Conservation (phyloP, 2,113 vertebrate genomes). For the Rhinogobius similis region DNA sequence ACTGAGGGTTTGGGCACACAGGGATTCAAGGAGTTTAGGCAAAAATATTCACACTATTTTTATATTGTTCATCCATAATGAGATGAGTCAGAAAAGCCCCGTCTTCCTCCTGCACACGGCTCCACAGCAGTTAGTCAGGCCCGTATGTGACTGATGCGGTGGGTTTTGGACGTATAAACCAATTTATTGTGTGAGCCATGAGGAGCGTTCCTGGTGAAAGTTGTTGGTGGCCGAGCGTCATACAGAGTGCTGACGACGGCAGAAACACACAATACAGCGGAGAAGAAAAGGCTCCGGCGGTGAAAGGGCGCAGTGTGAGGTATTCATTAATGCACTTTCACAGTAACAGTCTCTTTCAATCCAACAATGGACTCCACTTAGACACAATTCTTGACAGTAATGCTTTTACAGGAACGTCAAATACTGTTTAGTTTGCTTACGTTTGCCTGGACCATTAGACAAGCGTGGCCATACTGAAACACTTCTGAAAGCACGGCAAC, state of each 20-base stretch:
- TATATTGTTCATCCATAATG: too few species aligned
- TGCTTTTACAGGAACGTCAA: neutral
- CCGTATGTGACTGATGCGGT: too few species aligned
- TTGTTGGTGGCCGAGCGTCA: constrained; percentile 42
- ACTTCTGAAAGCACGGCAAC: too few species aligned
- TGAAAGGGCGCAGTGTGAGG: neutral
- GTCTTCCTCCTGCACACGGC: too few species aligned
- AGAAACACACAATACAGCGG: neutral
- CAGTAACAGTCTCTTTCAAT: neutral
- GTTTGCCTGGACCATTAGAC: neutral
- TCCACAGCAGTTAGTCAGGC: too few species aligned
- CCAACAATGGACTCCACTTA: neutral
- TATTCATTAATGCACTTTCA: constrained; percentile 2
- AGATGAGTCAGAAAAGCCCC: too few species aligned
- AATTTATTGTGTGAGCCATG: constrained; percentile 18
- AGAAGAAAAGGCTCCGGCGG: neutral
- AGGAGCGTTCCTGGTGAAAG: too few species aligned
- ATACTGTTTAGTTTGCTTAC: neutral
- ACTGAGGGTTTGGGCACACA: too few species aligned
- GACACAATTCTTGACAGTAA: neutral
- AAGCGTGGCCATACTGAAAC: too few species aligned
- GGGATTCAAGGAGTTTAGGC: too few species aligned
- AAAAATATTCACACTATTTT: too few species aligned
- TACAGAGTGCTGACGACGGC: constrained; percentile 1
- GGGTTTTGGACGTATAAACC: too few species aligned